These are phyloP conservation scores for Mormoops blainvillei DNA, from an alignment of 2,113 vertebrate species.

Conservation along the genomic window DNA sequence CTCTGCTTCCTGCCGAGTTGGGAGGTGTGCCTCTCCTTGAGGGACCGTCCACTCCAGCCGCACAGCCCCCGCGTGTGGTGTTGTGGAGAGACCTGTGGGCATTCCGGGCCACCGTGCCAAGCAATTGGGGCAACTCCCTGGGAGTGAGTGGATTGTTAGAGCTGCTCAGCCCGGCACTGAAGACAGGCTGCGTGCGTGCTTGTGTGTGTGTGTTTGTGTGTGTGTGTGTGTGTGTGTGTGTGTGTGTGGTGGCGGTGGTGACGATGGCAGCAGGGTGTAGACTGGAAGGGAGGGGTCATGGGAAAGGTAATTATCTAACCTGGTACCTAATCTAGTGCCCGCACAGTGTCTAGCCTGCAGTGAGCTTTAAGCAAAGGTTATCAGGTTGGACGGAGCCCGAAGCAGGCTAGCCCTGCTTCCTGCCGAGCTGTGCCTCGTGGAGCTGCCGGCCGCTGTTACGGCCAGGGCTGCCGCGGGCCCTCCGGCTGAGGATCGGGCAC, in stretches of 20 bases:
- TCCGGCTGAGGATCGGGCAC: fast-evolving
- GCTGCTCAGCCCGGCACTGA: neutral
- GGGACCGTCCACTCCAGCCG: neutral
- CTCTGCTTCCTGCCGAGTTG: neutral
- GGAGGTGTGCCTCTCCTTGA: neutral
- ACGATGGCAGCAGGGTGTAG: neutral
- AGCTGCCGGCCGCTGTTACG: fast-evolving
- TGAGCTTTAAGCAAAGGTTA: neutral
- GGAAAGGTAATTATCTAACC: fast-evolving
- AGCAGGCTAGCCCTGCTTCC: neutral
- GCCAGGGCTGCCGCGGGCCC: fast-evolving
- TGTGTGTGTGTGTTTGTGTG: too few species aligned
- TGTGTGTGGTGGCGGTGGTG: too few species aligned
- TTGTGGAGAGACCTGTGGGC: neutral
- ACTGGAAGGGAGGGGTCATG: fast-evolving
- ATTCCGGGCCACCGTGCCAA: too few species aligned
- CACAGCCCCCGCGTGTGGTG: neutral
- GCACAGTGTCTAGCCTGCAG: fast-evolving
- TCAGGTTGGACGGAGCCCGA: neutral
- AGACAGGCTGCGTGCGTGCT: too few species aligned
- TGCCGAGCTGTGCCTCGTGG: too few species aligned
- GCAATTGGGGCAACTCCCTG: neutral
- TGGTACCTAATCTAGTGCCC: neutral
- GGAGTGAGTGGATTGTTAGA: neutral
- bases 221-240: too few species aligned